Conservation (phyloP, 2,797 vertebrate species). For the Macrochelys suwanniensis region DNA sequence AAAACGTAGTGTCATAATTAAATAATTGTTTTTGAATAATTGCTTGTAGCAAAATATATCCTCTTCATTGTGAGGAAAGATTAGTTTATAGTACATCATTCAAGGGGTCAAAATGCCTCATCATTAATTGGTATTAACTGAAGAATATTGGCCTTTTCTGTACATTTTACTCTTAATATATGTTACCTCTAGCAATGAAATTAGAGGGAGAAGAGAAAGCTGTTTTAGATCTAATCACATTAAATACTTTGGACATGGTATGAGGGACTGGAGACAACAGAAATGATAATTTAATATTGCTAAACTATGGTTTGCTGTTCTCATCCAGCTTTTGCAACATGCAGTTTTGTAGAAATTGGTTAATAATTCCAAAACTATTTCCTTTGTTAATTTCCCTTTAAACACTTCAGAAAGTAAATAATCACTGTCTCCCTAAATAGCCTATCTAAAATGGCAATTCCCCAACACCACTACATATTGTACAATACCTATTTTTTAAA, state of each 20-base stretch:
- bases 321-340: not conserved
- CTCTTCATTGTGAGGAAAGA: slow-evolving; percentile 28
- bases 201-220: not conserved
- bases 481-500: not conserved
- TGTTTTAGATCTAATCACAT: not conserved
- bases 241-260: not conserved
- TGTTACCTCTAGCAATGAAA: not conserved
- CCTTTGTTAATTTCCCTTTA: not conserved
- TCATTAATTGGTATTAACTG: slow-evolving; percentile 31
- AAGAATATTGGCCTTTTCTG: slow-evolving; percentile 36
- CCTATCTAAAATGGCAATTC: no score
- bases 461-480: rapidly evolving
- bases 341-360: not conserved
- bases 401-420: not conserved
- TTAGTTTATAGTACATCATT: slow-evolving; percentile 1
- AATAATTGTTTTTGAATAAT: slow-evolving; percentile 13
- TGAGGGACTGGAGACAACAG: not conserved
- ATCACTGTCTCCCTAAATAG: no score
- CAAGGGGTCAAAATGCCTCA: slow-evolving; percentile 17
- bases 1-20: not conserved
- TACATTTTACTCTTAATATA: not conserved
- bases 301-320: not conserved
- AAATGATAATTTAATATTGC: not conserved
- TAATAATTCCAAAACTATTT: not conserved
- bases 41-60: slow-evolving; percentile 13